Conservation (phyloP, 1,140 invertebrate species). For the Acromyrmex charruanus region DNA sequence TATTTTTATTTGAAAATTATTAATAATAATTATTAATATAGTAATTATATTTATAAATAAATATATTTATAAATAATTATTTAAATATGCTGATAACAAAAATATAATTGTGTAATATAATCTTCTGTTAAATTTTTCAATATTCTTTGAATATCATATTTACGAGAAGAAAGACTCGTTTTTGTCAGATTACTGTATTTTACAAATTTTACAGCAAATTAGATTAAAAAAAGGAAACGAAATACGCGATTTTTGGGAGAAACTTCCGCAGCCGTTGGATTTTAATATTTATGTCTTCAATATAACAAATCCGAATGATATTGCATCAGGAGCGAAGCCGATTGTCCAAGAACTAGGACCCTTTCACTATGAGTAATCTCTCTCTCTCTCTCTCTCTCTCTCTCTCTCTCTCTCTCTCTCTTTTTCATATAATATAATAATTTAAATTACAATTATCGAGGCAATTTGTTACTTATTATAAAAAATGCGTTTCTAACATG, state of each 20-base stretch:
- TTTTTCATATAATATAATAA: neutral
- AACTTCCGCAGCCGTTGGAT: slow-evolving; percentile 90
- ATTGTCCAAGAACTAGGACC: slow-evolving; percentile 91
- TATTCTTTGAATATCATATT: neutral
- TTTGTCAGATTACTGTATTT: neutral
- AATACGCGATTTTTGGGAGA: slow-evolving; percentile 89
- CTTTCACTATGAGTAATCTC: slow-evolving; percentile 91
- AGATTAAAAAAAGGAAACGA: slow-evolving; percentile 88
- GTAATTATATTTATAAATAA: too few relatives aligned
- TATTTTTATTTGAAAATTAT: neutral
- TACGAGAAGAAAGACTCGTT: neutral
- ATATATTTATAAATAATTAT: neutral
- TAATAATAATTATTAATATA: neutral
- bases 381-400: too few relatives aligned
- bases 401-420: too few relatives aligned
- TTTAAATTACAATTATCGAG: neutral
- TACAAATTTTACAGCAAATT: slow-evolving; percentile 79
- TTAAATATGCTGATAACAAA: neutral
- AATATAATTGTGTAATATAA: neutral
- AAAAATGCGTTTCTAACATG: neutral
- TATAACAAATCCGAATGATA: slow-evolving; percentile 92
- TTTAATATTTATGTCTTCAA: slow-evolving; percentile 95
- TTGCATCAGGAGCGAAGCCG: slow-evolving; percentile 90
- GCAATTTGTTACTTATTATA: neutral
- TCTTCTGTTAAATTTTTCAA: neutral